These are phyloP conservation scores for Drosophila melanica DNA, from an alignment of 1,140 invertebrate species.

Conservation along the genomic window DNA sequence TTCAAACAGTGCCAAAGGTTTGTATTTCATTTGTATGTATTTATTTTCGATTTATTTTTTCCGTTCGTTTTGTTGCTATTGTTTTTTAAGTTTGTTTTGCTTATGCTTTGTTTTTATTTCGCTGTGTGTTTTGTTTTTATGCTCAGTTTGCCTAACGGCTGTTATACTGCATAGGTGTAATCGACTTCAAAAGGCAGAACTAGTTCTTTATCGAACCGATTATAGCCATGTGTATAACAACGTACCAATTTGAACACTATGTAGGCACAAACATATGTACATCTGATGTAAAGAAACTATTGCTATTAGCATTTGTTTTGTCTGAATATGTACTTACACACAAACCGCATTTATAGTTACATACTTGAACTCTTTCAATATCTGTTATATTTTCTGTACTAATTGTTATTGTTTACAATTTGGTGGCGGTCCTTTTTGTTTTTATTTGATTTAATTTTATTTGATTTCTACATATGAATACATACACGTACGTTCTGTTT, in stretches of 20 bases:
- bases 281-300: not conserved
- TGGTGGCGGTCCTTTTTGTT: constrained; percentile 43
- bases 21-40: constrained; percentile 79
- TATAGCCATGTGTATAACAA: constrained; percentile 10
- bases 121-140: constrained; percentile 22
- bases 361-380: not conserved
- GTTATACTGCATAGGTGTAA: constrained; percentile 7
- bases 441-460: constrained; percentile 19
- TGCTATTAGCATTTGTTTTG: constrained; percentile 11
- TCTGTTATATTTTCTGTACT: constrained; percentile 2
- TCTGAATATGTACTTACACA: not conserved
- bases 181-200: not conserved
- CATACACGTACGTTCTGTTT: constrained; percentile 23
- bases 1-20: constrained; percentile 84
- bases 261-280: not conserved
- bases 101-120: constrained; percentile 32
- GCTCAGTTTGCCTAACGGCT: constrained; percentile 8
- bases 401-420: constrained; percentile 4
- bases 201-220: constrained; percentile 13
- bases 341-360: constrained; percentile 1
- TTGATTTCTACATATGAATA: constrained; percentile 31
- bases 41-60: constrained; percentile 61
- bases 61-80: constrained; percentile 38
- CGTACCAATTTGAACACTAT: not conserved
- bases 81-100: constrained; percentile 37